These are phyloP conservation scores for Protaetia brevitarsis DNA, from an alignment of 1,140 invertebrate genomes.

Conservation along the genomic window DNA sequence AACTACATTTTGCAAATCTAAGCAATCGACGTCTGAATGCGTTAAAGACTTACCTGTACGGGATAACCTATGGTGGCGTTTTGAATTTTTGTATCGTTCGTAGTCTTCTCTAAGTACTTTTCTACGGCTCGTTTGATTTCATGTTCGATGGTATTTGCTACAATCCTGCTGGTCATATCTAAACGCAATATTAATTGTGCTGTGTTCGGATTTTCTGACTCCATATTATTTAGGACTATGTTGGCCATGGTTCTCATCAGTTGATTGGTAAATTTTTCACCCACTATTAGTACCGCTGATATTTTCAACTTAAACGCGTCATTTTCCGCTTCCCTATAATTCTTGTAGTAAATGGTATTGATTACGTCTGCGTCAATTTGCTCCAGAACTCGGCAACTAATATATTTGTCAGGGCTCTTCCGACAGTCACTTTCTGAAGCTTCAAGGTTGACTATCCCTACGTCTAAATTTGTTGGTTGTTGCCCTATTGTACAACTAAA, in stretches of 20 bases:
- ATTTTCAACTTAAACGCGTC: slow-evolving; percentile 20
- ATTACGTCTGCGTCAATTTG: slow-evolving; percentile 7
- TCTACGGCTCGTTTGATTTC: slow-evolving; percentile 9
- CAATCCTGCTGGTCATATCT: slow-evolving; percentile 19
- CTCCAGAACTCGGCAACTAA: slow-evolving; percentile 18
- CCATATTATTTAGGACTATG: background rate
- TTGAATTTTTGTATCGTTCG: background rate
- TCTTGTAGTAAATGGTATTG: background rate
- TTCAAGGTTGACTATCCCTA: slow-evolving; percentile 23
- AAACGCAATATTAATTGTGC: slow-evolving; percentile 7
- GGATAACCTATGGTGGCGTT: slow-evolving; percentile 19
- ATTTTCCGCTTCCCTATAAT: background rate
- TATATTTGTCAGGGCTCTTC: background rate
- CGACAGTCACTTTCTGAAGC: background rate
- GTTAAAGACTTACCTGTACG: background rate
- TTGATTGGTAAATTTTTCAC: slow-evolving; percentile 10
- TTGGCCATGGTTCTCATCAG: slow-evolving; percentile 2
- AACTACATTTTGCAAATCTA: slow-evolving; percentile 3
- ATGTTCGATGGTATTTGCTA: slow-evolving; percentile 19
- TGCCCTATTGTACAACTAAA: slow-evolving; percentile 16
- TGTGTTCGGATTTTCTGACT: background rate
- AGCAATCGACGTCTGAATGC: background rate
- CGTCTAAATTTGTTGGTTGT: background rate
- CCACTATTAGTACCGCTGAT: slow-evolving; percentile 13
- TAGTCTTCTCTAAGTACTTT: slow-evolving; percentile 12